These are phyloP conservation scores for Tribolium madens DNA, from an alignment of 1,140 invertebrate genomes.

Conservation along the genomic window DNA sequence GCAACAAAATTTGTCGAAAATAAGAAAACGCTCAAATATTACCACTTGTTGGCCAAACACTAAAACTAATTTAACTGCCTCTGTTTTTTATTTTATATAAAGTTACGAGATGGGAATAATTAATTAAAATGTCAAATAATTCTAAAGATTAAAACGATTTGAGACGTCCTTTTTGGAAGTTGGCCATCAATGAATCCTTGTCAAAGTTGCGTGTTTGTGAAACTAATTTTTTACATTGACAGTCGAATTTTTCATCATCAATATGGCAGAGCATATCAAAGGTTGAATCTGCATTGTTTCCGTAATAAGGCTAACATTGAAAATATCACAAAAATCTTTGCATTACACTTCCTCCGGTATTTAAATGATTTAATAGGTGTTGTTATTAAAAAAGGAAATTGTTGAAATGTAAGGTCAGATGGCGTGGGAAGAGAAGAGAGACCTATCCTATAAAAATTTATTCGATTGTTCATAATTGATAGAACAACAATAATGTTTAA, in stretches of 20 bases:
- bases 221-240: constrained; percentile 3
- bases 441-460: background rate
- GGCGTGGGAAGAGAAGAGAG: background rate
- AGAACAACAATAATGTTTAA: background rate
- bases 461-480: background rate
- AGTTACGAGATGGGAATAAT: background rate
- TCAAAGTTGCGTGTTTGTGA: background rate
- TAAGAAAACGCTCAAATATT: background rate
- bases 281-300: constrained; percentile 13
- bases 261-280: background rate
- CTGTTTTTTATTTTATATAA: background rate
- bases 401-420: background rate
- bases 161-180: constrained; percentile 3
- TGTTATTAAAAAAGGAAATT: background rate
- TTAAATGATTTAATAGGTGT: background rate
- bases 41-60: no score
- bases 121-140: constrained; percentile 4
- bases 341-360: background rate
- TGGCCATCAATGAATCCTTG: background rate
- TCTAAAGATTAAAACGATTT: background rate
- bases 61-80: background rate
- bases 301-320: constrained; percentile 4
- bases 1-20: background rate
- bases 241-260: constrained; percentile 13
- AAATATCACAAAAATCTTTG: background rate